Evolutionary conservation across 2,113 vertebrate species (phyloP), one percentile per base, ranked within the genome.

Genomic region (Lamprologus callipterus): DNA sequence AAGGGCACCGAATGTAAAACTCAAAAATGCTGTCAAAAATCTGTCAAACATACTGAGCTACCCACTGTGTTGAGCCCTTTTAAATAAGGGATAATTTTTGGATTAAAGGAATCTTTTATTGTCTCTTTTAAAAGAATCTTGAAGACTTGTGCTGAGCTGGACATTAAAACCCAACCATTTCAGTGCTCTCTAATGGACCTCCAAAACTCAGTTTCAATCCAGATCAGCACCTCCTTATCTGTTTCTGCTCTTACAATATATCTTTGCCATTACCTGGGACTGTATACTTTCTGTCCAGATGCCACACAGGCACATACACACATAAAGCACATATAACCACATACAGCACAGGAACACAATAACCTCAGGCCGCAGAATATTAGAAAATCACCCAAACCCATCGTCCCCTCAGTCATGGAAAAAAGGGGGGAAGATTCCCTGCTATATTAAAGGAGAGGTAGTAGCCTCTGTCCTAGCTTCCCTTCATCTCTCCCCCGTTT

Each of bases 321-420:
- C 82, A 92, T 81, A 86, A 84, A 83, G 57, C 86, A 89, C 87
- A 93, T 83, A 93, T 81, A 75, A 80, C 86, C 91, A 86, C 87
- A 92, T 79, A 87, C 81, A 85, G 78, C 73, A 78, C 84, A 82
- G 84, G 85, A 92, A 93, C 90, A 95, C 93, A 96, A 95, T 97
- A 96, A 97, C 97, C 95, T 88, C 92, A 91, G 96, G 96, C 95
- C 86, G 90, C 58, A 94, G 94, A 96, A 97, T 97, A 97, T 97
- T 97, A 97, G 97, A 97, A 97, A 97, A 97, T 97, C 96, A 97
- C 89, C 92, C 94, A 94, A 95, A 95, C 93, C 95, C 92, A 91
- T 93, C 90, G 90, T 94, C 87, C 93, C 91, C 88, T 91, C 94
- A 94, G 93, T 92, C 92, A 88, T 93, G 86, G 91, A 91, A 91